A percentile compares a stretch with the other conserved stretches of the same genome.
Evolutionary conservation across 1,140 invertebrate species (phyloP).

Genomic region (Panagrolaimus sp.): DNA sequence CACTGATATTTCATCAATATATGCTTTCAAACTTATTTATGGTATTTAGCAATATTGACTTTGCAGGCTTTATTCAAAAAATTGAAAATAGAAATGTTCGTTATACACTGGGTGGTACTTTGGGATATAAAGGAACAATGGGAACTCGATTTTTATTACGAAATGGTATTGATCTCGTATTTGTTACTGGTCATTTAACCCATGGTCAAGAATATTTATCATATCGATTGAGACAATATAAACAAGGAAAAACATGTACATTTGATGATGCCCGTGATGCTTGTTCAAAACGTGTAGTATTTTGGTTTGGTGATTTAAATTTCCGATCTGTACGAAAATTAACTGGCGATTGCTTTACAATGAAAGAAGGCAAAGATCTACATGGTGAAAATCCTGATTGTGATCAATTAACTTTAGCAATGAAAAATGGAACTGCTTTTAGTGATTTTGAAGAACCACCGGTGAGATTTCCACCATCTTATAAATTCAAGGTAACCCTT

Average conservation of each 20-base stretch:
- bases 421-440: neutral
- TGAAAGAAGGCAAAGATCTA: neutral
- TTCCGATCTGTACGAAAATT: neutral
- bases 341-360: neutral
- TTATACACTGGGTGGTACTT: neutral
- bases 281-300: neutral
- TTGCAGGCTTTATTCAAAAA: slow-evolving; percentile 1
- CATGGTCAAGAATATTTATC: neutral
- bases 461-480: slow-evolving; percentile 1
- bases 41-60: slow-evolving; percentile 1
- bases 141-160: slow-evolving; percentile 1
- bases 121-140: slow-evolving; percentile 12
- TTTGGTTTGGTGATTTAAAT: slow-evolving; percentile 8
- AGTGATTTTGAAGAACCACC: neutral
- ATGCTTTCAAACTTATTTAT: slow-evolving; percentile 10
- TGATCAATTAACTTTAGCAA: neutral
- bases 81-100: neutral
- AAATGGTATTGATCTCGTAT: slow-evolving; percentile 4
- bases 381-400: neutral
- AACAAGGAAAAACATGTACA: neutral
- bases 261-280: neutral
- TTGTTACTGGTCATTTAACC: slow-evolving; percentile 2
- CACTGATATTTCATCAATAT: neutral
- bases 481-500: neutral
- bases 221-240: neutral